Base-by-base conservation (phyloP, 2,113 vertebrate species). In the Callospermophilus lateralis region DNA sequence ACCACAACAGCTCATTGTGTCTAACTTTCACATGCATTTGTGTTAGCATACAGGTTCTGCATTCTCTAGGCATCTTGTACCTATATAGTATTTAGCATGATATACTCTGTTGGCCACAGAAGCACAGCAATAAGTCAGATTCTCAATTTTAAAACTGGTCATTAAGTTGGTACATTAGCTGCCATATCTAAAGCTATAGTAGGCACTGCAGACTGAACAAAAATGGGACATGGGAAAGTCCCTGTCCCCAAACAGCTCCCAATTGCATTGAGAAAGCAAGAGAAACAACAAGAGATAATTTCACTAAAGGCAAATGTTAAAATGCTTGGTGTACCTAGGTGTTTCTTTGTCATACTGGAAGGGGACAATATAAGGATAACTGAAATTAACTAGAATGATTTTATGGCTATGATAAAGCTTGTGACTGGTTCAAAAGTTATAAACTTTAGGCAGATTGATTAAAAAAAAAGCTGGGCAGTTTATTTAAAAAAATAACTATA, bases 311-410 rank as follows among this genome's bases (percentile, higher is more conserved):
- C 26, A 93, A 45, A 94, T n/a, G 20, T 2, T 76, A 68, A 96
- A 83, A 53, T 53, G 12, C 28, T 83, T 86, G 8, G 26, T 78
- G 26, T 13, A 61, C 17, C 1, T 0, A 89, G n/a, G 51, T 32
- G 28, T 92, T 74, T 32, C 19, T 93, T 84, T 80, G 24, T 67
- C 20, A 72, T 68, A 51, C 8, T 61, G 8, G 22, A 81, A 85
- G 28, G 8, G 9, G 15, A 73, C 15, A 30, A 58, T 53, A 13
- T 45, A 83, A 89, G 13, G 4, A 83, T 42, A 92, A 81, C 5
- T 61, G 67, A 94, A 90, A 48, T 65, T 83, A 92, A 76, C 34
- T n/a, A 74, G 37, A 92, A 92, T 88, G 16, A 84, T 37, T 79
- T 81, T 74, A 84, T 68, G 17, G 4, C 42, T 48, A 76, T 32